phyloP scores from a whole-genome alignment of 2,797 vertebrate species.

The Cynodonichthys magdalenae region DNA sequence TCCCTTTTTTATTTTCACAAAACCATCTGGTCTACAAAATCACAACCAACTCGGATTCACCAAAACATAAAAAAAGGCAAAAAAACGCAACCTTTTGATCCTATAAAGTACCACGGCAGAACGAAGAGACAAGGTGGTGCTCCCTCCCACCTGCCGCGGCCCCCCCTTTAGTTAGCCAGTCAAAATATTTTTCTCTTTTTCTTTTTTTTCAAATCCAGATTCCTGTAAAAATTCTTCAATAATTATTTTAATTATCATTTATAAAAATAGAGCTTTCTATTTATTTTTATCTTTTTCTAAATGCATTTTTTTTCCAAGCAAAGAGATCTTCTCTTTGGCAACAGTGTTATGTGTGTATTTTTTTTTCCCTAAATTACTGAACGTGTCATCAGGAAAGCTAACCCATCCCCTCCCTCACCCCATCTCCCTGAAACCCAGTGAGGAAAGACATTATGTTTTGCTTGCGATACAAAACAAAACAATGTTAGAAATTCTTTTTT shows the following conservation, averaged over 20 bases:
- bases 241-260: constrained; percentile 94
- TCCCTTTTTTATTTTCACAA: constrained; percentile 79
- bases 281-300: constrained; percentile 99
- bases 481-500: constrained; percentile 90
- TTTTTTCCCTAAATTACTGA: constrained; percentile 93
- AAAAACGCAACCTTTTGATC: constrained; percentile 87
- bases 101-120: constrained; percentile 99
- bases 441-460: constrained; percentile 95
- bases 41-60: constrained; percentile 93
- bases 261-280: constrained; percentile 99
- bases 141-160: constrained; percentile 83
- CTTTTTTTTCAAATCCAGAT: constrained; percentile 99
- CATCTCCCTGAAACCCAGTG: constrained; percentile 89
- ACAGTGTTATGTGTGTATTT: constrained; percentile 88
- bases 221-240: constrained; percentile 99
- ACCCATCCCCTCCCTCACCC: constrained; percentile 90
- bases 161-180: constrained; percentile 97
- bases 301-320: constrained; percentile 95
- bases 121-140: constrained; percentile 99
- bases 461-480: constrained; percentile 98
- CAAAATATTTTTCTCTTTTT: constrained; percentile 99
- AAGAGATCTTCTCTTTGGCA: constrained; percentile 99
- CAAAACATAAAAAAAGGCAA: constrained; percentile 87
- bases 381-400: constrained; percentile 94
- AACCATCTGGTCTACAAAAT: constrained; percentile 99